A percentile compares a stretch with the other conserved stretches of the same genome.
Conservation (phyloP, 1,140 invertebrate species). For the Pseudomyrmex dendroicus region DNA sequence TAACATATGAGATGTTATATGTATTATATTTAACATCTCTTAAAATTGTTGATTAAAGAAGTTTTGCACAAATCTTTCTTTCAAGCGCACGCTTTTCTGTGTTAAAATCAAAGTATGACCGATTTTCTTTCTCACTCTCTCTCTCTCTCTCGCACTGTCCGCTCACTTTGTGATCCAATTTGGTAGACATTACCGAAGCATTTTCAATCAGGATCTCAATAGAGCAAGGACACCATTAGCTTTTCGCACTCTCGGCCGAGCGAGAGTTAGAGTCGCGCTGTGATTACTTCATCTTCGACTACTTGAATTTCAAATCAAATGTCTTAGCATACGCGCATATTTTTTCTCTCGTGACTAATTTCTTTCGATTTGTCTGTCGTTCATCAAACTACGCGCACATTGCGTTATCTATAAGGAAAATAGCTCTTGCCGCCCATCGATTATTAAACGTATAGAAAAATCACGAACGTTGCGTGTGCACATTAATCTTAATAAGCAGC, state of each 20-base stretch:
- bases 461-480: slow-evolving; percentile 23
- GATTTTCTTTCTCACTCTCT: no score
- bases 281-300: slow-evolving; percentile 63
- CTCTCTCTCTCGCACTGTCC: slow-evolving; percentile 30
- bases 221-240: slow-evolving; percentile 69
- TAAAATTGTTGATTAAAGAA: neutral
- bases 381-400: slow-evolving; percentile 7
- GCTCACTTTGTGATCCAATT: slow-evolving; percentile 71
- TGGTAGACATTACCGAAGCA: slow-evolving; percentile 66
- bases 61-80: slow-evolving; percentile 60
- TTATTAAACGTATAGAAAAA: slow-evolving; percentile 22
- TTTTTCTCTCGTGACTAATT: slow-evolving; percentile 37
- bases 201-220: slow-evolving; percentile 69
- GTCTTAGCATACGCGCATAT: neutral
- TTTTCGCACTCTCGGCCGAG: slow-evolving; percentile 69
- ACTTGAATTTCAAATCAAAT: slow-evolving; percentile 40
- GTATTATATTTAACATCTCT: slow-evolving; percentile 36
- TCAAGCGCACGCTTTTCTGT: slow-evolving; percentile 58
- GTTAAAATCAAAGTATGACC: neutral
- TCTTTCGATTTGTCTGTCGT: slow-evolving; percentile 27
- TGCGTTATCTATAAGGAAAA: slow-evolving; percentile 5
- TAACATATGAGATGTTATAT: neutral
- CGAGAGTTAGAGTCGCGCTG: slow-evolving; percentile 50
- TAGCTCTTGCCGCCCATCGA: neutral
- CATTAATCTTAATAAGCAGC: slow-evolving; percentile 35